These are phyloP conservation scores for Cephus pygmeus DNA, from an alignment of 2,888 invertebrate genomes.

Conservation along the genomic window DNA sequence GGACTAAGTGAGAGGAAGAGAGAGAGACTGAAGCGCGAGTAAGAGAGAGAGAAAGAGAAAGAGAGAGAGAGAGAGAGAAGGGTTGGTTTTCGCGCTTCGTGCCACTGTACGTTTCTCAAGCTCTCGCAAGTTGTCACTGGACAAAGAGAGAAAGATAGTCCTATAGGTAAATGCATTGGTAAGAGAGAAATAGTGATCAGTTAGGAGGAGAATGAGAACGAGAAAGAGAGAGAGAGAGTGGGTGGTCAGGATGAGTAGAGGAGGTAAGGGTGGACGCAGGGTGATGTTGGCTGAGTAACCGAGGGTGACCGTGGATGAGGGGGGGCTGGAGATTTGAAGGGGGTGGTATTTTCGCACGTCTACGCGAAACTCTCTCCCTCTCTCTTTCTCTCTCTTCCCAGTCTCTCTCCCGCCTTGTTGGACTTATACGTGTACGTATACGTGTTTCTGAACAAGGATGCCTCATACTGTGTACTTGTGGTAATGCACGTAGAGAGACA, in stretches of 20 bases:
- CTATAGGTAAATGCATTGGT: constrained; percentile 12
- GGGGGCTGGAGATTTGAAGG: background rate
- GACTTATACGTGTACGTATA: constrained; percentile 15
- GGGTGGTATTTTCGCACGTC: background rate
- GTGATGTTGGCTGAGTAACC: background rate
- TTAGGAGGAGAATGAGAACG: constrained; percentile 31
- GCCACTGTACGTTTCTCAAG: background rate
- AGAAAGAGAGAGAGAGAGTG: constrained; percentile 28
- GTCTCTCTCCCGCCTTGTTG: constrained; percentile 16
- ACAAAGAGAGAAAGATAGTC: constrained; percentile 11
- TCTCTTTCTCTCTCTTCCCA: constrained; percentile 4
- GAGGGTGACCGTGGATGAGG: background rate
- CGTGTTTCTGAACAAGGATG: background rate
- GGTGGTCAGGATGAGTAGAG: background rate
- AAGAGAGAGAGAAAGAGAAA: constrained; percentile 10
- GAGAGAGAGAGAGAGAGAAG: constrained; percentile 1
- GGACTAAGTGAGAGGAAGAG: constrained; percentile 24
- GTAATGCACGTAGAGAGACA: background rate
- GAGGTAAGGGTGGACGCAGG: background rate
- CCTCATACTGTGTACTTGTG: background rate
- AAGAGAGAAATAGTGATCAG: constrained; percentile 21
- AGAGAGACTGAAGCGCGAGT: constrained; percentile 21
- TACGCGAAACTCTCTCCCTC: background rate
- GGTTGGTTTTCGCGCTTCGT: background rate
- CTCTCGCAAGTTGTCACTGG: background rate